Conservation (phyloP, 1,140 invertebrate genomes). For the Oryctes rhinoceros region DNA sequence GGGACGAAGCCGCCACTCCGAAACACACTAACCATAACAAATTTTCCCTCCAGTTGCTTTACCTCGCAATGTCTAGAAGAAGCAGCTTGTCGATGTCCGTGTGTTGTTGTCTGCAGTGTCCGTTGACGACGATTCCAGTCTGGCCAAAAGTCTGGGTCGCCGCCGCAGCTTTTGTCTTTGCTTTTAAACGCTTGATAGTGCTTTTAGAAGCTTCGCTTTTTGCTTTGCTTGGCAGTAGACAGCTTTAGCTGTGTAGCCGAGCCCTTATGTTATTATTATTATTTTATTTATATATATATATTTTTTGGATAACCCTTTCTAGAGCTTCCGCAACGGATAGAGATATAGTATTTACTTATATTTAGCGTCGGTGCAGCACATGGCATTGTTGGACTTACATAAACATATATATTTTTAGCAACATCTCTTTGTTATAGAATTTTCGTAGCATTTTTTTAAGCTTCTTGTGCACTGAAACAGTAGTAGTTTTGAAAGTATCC, state of each 20-base stretch:
- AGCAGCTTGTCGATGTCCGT: conserved; percentile 54
- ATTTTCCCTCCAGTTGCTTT: conserved; percentile 48
- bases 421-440: background rate
- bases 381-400: conserved; percentile 23
- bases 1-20: conserved; percentile 54
- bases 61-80: conserved; percentile 55
- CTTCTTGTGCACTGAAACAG: conserved; percentile 15
- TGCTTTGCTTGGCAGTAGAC: conserved; percentile 55
- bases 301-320: conserved; percentile 59
- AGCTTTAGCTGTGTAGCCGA: conserved; percentile 50
- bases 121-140: conserved; percentile 39
- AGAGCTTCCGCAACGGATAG: conserved; percentile 56
- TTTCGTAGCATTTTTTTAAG: conserved; percentile 25
- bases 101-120: conserved; percentile 45
- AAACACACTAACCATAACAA: conserved; percentile 52
- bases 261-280: conserved; percentile 45
- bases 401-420: background rate
- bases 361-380: conserved; percentile 39
- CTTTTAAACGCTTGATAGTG: conserved; percentile 51
- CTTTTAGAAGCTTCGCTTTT: conserved; percentile 56
- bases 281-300: conserved; percentile 38
- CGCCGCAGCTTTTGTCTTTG: conserved; percentile 46
- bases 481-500: conserved; percentile 1
- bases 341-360: conserved; percentile 36
- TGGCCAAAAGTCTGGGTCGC: conserved; percentile 38